phyloP scores from a whole-genome alignment of 1,140 invertebrate species.

The Penaeus chinensis region DNA sequence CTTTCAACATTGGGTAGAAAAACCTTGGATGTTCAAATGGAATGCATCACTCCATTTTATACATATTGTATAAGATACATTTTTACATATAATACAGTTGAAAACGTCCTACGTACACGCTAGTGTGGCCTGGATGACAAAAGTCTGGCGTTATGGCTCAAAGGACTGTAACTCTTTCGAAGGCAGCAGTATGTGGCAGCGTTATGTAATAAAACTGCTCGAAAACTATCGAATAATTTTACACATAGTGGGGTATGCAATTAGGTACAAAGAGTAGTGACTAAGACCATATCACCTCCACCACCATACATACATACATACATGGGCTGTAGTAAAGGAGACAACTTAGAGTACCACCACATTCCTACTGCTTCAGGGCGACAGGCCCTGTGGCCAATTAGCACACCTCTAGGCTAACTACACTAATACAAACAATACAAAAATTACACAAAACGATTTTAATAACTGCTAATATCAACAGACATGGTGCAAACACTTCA shows the following conservation, averaged over 20 bases:
- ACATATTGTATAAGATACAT: constrained; percentile 64
- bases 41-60: constrained; percentile 64
- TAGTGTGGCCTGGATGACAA: constrained; percentile 58
- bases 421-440: constrained; percentile 61
- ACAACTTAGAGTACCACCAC: constrained; percentile 6
- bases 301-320: too few relatives aligned
- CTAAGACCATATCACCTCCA: too few relatives aligned
- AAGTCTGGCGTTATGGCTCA: constrained; percentile 33
- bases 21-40: constrained; percentile 59
- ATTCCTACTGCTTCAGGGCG: not conserved
- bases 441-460: constrained; percentile 57
- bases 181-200: constrained; percentile 20
- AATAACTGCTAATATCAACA: constrained; percentile 59
- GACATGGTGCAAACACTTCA: constrained; percentile 61
- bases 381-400: constrained; percentile 49
- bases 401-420: constrained; percentile 56
- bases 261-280: too few relatives aligned
- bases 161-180: constrained; percentile 36
- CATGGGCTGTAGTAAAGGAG: not conserved
- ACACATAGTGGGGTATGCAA: too few relatives aligned
- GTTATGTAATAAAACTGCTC: too few relatives aligned
- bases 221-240: too few relatives aligned
- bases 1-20: constrained; percentile 35
- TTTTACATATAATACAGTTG: constrained; percentile 64
- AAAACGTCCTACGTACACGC: constrained; percentile 58